Conservation (phyloP, 2,888 invertebrate species). For the Platycheirus rosarum region DNA sequence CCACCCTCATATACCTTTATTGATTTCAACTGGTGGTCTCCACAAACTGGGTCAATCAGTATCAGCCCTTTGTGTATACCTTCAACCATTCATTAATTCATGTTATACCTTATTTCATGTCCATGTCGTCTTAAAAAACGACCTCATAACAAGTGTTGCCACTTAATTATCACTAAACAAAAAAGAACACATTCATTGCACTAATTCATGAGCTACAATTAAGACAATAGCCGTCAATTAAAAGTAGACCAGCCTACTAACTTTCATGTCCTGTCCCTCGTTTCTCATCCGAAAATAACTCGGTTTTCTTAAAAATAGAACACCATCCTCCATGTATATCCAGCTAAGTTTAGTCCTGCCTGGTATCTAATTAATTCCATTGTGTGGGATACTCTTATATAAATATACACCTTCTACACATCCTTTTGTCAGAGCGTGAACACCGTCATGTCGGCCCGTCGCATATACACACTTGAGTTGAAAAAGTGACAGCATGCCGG, state of each 20-base stretch:
- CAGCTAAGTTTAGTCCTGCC: conserved; percentile 41
- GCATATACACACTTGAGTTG: background rate
- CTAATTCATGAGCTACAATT: background rate
- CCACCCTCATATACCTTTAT: too few relatives aligned
- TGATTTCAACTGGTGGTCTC: conserved; percentile 1
- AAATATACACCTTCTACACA: conserved; percentile 15
- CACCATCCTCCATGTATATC: background rate
- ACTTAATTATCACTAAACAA: conserved; percentile 2
- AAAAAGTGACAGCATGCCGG: conserved; percentile 1
- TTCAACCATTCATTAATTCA: background rate
- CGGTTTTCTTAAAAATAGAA: conserved; percentile 2
- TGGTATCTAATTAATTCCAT: conserved; percentile 22
- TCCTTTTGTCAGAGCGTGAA: conserved; percentile 1
- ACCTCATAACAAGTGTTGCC: background rate
- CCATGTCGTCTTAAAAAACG: background rate
- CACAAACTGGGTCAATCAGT: conserved; percentile 21
- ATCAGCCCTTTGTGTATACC: background rate
- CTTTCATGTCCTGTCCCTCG: background rate
- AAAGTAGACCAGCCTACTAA: background rate
- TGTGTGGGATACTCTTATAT: background rate
- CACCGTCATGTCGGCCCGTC: background rate
- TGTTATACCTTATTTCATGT: too few relatives aligned
- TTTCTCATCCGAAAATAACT: conserved; percentile 10
- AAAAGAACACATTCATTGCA: background rate
- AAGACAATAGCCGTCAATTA: background rate